Conservation (phyloP, 2,888 invertebrate species). For the Clitarchus hookeri region DNA sequence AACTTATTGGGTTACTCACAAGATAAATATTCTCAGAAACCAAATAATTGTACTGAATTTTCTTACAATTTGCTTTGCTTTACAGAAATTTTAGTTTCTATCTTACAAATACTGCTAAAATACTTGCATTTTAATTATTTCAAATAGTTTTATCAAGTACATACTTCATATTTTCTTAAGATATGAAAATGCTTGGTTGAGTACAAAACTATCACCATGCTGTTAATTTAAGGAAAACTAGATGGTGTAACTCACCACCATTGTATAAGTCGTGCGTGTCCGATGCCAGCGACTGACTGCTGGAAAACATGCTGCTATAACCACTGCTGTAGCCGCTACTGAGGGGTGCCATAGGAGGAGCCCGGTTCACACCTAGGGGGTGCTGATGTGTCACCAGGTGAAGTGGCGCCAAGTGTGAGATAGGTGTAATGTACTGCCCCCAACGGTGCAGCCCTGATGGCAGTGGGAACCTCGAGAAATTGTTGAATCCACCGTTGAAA, state of each 20-base stretch:
- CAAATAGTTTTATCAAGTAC: too few relatives aligned
- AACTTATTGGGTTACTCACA: too few relatives aligned
- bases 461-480: not conserved
- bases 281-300: slow-evolving; percentile 35
- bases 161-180: too few relatives aligned
- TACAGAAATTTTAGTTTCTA: too few relatives aligned
- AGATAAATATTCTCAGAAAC: too few relatives aligned
- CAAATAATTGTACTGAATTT: too few relatives aligned
- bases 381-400: not conserved
- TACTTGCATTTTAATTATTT: too few relatives aligned
- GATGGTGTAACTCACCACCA: not conserved
- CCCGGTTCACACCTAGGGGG: not conserved
- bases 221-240: not conserved
- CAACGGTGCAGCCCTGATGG: slow-evolving; percentile 5
- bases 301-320: slow-evolving; percentile 31
- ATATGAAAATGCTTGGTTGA: too few relatives aligned
- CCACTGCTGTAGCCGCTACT: slow-evolving; percentile 29
- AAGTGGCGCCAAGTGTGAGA: not conserved
- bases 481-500: not conserved
- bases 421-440: not conserved
- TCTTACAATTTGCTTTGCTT: too few relatives aligned
- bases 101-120: too few relatives aligned
- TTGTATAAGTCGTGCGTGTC: slow-evolving; percentile 27
- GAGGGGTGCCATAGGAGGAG: not conserved
- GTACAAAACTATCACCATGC: too few relatives aligned